Conservation (phyloP, 2,113 vertebrate genomes). For the Paramormyrops kingsleyae region DNA sequence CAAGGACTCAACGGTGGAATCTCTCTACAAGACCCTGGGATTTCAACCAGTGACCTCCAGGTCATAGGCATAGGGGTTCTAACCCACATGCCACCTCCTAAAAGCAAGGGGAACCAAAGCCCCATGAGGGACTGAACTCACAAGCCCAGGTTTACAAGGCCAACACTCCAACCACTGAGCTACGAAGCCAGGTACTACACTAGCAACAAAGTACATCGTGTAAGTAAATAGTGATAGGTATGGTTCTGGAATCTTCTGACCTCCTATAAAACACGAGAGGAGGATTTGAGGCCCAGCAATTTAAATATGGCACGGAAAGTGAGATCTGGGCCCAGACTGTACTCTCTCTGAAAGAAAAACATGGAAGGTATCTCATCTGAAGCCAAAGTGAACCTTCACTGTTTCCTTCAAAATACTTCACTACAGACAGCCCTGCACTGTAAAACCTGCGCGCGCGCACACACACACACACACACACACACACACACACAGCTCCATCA, state of each 20-base stretch:
- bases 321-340: neutral
- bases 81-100: neutral
- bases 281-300: neutral
- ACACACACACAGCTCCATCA: neutral
- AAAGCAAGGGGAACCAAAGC: neutral
- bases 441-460: neutral
- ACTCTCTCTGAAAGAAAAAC: neutral
- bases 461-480: neutral
- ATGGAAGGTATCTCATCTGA: neutral
- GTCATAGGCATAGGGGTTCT: neutral
- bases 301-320: neutral
- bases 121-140: neutral
- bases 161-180: neutral
- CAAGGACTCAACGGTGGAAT: neutral
- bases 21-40: neutral
- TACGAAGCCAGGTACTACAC: neutral
- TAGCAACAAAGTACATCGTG: neutral
- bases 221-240: neutral
- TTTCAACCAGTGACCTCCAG: neutral
- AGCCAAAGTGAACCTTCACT: neutral
- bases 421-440: neutral
- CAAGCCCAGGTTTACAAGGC: neutral
- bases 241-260: neutral
- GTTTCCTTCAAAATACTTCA: neutral
- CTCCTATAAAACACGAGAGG: neutral